These are phyloP conservation scores for Coendou prehensilis DNA, from an alignment of 2,797 vertebrate genomes.

Conservation along the genomic window DNA sequence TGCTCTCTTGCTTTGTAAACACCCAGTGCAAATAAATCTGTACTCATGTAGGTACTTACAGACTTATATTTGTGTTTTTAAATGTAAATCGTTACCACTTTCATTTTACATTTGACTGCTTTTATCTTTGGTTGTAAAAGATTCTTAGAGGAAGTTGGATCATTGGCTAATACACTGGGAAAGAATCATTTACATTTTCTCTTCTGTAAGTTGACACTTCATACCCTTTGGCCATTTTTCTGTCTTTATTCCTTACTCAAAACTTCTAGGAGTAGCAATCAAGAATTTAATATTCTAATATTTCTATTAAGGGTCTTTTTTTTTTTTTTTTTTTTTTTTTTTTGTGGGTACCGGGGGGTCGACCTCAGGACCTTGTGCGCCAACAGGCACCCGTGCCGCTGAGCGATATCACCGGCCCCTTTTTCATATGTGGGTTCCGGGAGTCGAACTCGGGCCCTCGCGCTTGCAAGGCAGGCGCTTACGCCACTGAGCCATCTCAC, in stretches of 20 bases:
- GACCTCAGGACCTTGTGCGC: too few species aligned
- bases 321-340: too few species aligned
- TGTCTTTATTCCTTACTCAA: constrained; percentile 24
- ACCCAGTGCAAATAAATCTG: background rate
- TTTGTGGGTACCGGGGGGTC: too few species aligned
- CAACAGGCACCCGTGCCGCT: too few species aligned
- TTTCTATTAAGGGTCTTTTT: constrained; percentile 28
- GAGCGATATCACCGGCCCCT: too few species aligned
- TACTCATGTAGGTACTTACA: background rate
- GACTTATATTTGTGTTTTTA: constrained; percentile 12
- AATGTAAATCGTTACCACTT: constrained; percentile 6
- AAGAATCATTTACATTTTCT: constrained; percentile 61
- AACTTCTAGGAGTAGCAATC: constrained; percentile 15
- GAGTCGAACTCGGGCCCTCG: too few species aligned
- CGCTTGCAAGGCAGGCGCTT: too few species aligned
- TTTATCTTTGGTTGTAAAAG: constrained; percentile 15
- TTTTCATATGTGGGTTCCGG: too few species aligned
- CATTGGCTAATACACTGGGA: background rate
- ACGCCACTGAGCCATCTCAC: too few species aligned
- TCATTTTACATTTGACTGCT: background rate
- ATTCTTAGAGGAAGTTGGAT: constrained; percentile 29
- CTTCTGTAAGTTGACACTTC: constrained; percentile 17
- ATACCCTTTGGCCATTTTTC: constrained; percentile 40
- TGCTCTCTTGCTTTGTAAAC: background rate
- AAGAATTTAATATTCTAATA: constrained; percentile 44